Evolutionary conservation across 2,888 invertebrate genomes (phyloP).

Genomic region (Poecilus cupreus): DNA sequence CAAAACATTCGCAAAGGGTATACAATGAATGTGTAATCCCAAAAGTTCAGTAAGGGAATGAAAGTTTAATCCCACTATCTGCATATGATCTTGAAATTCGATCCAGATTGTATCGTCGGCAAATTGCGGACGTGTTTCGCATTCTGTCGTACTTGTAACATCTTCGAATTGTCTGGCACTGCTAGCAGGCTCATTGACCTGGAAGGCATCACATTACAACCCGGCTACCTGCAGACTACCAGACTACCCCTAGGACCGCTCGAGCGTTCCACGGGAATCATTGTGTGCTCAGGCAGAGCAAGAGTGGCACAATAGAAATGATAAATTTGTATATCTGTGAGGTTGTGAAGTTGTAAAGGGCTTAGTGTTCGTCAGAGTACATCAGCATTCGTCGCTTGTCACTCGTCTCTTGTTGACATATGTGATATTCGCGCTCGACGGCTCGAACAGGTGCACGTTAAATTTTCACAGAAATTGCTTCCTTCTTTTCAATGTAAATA

Average conservation of each 20-base stretch:
- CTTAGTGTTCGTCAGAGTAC: neutral
- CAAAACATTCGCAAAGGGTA: constrained; percentile 18
- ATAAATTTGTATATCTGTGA: constrained; percentile 51
- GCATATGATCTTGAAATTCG: constrained; percentile 51
- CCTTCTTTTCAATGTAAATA: no score
- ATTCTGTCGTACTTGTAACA: constrained; percentile 28
- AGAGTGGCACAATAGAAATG: constrained; percentile 37
- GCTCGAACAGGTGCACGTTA: no score
- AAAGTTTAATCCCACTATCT: constrained; percentile 53
- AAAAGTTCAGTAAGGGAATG: constrained; percentile 26
- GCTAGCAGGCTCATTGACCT: constrained; percentile 33
- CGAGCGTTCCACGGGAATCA: constrained; percentile 36
- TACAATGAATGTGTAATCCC: constrained; percentile 29
- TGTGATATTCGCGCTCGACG: no score
- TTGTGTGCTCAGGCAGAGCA: constrained; percentile 30
- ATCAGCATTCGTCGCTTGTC: neutral
- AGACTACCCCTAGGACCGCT: no score
- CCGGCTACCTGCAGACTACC: constrained; percentile 60
- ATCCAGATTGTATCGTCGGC: constrained; percentile 48
- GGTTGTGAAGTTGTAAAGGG: constrained; percentile 40
- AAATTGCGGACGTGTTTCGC: constrained; percentile 55
- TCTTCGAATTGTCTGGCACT: constrained; percentile 38
- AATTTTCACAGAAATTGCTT: no score
- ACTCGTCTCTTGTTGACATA: constrained; percentile 8
- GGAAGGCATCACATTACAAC: constrained; percentile 65